Evolutionary conservation across 2,797 vertebrate species (phyloP), one percentile per base, ranked within the genome.

Genomic region (Xerus rutilus): DNA sequence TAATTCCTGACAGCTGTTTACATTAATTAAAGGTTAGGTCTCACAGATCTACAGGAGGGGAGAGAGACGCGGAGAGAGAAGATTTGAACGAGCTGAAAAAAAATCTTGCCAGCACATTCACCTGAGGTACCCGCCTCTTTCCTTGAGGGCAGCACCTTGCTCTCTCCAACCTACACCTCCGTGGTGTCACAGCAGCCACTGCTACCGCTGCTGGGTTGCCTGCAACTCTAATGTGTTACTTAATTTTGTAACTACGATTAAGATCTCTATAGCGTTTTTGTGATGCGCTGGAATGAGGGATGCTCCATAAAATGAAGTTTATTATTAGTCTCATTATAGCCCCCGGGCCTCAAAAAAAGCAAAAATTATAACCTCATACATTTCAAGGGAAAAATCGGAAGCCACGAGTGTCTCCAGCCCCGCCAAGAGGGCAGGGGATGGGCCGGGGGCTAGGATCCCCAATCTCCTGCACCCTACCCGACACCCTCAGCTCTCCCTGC

Each of bases 281-380:
- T 45, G 86, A 93, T 88, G 95, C 91, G 65, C 84, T 94, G 89
- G 84, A 79, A 97, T 84, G 89, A 92, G 94, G 70, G 91, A 94
- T 86, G 89, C 85, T 70, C 89, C 97, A 91, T 94, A 83, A 95
- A 93, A 92, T 30, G 54, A 97, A 95, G 94, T 97, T 97, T 93
- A 95, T 97, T 93, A 97, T 74, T 95, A 93, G 79, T 43, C 70
- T 67, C 89, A 92, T 90, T 72, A 93, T 65, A 94, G 89, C 95
- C 87, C 95, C 76, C 25, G 81, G 95, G 91, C 64, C 93, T 95
- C 91, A 94, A 84, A 93, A 93, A 92, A 82, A 96, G 79, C 92
- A 72, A 70, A 93, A 93, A 95, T 70, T 69, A 86, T 49, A 86
- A 86, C 43, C 91, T 67, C 77, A 67, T 2, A 78, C 69, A 30